Evolutionary conservation across 2,113 vertebrate genomes (phyloP).

Genomic region (Perca fluviatilis): DNA sequence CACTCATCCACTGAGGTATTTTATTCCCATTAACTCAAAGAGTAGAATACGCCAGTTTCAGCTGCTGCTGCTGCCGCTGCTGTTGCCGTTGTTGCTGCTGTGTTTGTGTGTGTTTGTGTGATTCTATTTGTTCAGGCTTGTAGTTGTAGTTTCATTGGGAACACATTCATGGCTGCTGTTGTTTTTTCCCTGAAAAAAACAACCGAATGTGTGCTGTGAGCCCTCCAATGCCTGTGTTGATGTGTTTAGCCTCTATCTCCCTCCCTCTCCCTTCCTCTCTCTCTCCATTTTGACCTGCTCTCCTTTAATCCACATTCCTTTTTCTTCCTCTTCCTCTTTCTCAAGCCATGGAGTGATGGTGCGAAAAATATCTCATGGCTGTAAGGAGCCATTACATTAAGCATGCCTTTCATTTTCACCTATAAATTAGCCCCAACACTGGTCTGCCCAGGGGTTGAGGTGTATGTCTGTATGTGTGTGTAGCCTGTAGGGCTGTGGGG

Average conservation of each 20-base stretch:
- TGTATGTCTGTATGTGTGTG: slow-evolving; percentile 73
- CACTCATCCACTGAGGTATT: slow-evolving; percentile 99
- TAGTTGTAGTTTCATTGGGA: slow-evolving; percentile 85
- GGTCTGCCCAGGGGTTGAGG: slow-evolving; percentile 72
- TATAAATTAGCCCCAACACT: slow-evolving; percentile 90
- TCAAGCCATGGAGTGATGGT: slow-evolving; percentile 70
- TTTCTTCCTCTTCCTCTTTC: slow-evolving; percentile 65
- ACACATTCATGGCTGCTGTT: slow-evolving; percentile 88
- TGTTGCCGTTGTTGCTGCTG: slow-evolving; percentile 70
- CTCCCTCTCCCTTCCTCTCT: slow-evolving; percentile 15
- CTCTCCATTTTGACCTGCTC: slow-evolving; percentile 28
- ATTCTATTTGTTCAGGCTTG: slow-evolving; percentile 83
- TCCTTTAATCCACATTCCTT: slow-evolving; percentile 49
- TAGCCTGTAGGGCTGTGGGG: slow-evolving; percentile 71
- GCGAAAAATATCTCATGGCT: slow-evolving; percentile 87
- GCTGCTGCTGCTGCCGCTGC: slow-evolving; percentile 87
- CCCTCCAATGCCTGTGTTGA: slow-evolving; percentile 61
- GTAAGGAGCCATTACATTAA: slow-evolving; percentile 94
- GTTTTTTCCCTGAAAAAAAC: slow-evolving; percentile 84
- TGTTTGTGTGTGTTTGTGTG: slow-evolving; percentile 75
- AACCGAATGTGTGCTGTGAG: slow-evolving; percentile 63
- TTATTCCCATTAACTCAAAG: slow-evolving; percentile 99
- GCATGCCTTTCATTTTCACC: slow-evolving; percentile 91
- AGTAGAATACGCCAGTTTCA: slow-evolving; percentile 99
- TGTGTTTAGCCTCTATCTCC: slow-evolving; percentile 55